phyloP scores from a whole-genome alignment of 2,888 invertebrate genomes.

The Xylophagus ater region DNA sequence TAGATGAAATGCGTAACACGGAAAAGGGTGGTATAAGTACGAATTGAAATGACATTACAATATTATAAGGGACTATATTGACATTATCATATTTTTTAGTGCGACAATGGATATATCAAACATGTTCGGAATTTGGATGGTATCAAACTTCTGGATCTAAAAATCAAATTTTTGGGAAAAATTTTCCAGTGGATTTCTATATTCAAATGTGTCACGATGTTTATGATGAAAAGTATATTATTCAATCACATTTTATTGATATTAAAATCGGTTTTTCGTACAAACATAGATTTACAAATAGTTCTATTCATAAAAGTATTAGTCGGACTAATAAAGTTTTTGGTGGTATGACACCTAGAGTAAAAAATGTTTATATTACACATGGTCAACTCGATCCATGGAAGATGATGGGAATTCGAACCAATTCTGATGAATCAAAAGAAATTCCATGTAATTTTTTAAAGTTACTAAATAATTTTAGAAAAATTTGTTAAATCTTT shows the following conservation, averaged over 20 bases:
- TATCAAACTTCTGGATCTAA: constrained; percentile 59
- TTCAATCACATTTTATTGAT: background rate
- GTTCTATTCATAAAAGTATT: constrained; percentile 19
- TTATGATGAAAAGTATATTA: constrained; percentile 20
- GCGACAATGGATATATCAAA: constrained; percentile 72
- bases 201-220: constrained; percentile 28
- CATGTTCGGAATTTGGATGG: constrained; percentile 78
- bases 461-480: background rate
- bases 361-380: constrained; percentile 42
- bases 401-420: constrained; percentile 42
- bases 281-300: constrained; percentile 2
- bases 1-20: constrained; percentile 4
- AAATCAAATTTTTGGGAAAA: constrained; percentile 44
- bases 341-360: constrained; percentile 39
- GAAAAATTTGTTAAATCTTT: background rate
- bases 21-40: constrained; percentile 3
- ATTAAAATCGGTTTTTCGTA: background rate
- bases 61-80: no score
- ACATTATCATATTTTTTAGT: no score
- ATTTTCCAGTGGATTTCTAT: constrained; percentile 29
- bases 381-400: constrained; percentile 48
- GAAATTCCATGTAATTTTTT: constrained; percentile 4
- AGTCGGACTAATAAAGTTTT: constrained; percentile 40
- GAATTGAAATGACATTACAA: background rate
- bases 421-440: no score